A percentile compares a stretch with the other conserved stretches of the same genome.
Evolutionary conservation across 2,888 invertebrate species (phyloP).

Genomic region (Amphiduros pacificus): DNA sequence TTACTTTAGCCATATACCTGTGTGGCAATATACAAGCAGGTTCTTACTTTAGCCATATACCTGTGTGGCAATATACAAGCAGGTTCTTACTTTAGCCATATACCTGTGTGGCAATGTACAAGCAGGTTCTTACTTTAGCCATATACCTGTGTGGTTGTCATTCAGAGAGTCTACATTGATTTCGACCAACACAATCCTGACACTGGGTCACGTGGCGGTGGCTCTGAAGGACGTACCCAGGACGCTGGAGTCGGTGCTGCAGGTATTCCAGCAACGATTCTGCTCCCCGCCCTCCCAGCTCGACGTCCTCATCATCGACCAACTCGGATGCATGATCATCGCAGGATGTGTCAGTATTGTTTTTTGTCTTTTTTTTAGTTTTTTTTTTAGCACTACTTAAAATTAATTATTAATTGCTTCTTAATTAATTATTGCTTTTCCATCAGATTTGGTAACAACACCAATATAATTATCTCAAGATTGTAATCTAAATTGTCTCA

Average conservation of each 20-base stretch:
- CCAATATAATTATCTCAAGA: no score
- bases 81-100: no score
- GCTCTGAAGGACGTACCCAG: constrained; percentile 89
- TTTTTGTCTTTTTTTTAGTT: background rate
- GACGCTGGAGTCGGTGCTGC: constrained; percentile 91
- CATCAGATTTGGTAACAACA: no score
- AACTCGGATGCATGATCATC: constrained; percentile 96
- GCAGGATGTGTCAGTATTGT: constrained; percentile 65
- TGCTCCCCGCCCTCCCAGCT: constrained; percentile 90
- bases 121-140: no score
- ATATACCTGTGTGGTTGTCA: no score
- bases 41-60: no score
- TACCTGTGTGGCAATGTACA: no score
- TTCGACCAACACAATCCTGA: constrained; percentile 94
- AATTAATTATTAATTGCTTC: no score
- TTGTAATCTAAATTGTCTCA: background rate
- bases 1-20: no score
- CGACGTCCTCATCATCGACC: constrained; percentile 93
- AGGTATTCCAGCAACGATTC: constrained; percentile 93
- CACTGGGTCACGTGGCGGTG: constrained; percentile 88
- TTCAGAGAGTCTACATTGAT: constrained; percentile 85
- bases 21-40: no score
- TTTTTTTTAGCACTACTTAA: background rate
- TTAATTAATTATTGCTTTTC: no score
- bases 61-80: no score